Base-by-base conservation (phyloP, 2,797 vertebrate genomes). In the Propithecus perrieri region DNA sequence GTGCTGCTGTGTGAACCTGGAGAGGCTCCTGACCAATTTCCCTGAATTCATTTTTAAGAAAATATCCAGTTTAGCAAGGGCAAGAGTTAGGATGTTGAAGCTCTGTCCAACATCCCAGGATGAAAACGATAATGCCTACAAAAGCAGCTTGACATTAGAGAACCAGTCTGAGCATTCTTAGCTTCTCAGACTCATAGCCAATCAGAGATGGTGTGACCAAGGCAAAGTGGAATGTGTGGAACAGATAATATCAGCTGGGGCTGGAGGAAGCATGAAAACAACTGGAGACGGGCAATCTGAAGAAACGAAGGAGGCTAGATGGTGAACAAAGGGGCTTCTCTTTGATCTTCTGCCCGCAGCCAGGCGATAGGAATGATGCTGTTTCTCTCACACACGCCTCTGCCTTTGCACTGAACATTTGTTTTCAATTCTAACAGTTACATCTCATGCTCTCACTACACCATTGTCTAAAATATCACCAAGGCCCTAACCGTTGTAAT, bases 351-450 rank as follows among this genome's bases (percentile, higher is more conserved):
- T 97, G 97, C 94, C 97, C 90, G 41, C 96, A 80, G 97, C 72
- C 1, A 88, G 97, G 97, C 89, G 55, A 96, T 35, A 87, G n/a
- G 97, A 98, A 97, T 95, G 97, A 97, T 81, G 96, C 95, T 65
- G 96, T 90, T 95, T 97, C 96, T 88, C 98, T 84, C 28, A 71
- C 96, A 61, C 93, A 20, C 91, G 61, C 81, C 96, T 94, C 89
- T 92, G 97, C 89, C 53, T 98, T 95, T 96, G 95, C 26, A 94
- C 92, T 75, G 91, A 96, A 95, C 98, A 98, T 98, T 98, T 98
- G 98, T 97, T 99, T 98, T 97, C 98, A 98, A 98, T 99, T 98
- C 97, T 84, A 98, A 94, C 98, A 98, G 98, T 97, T 98, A 98
- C 98, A 98, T 98, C 12, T 85, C 89, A 81, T 17, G 97, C 98